Percentiles rank a stretch among this genome's conserved stretches.
phyloP scores from a whole-genome alignment of 2,888 invertebrate genomes.

The Acronicta alni region DNA sequence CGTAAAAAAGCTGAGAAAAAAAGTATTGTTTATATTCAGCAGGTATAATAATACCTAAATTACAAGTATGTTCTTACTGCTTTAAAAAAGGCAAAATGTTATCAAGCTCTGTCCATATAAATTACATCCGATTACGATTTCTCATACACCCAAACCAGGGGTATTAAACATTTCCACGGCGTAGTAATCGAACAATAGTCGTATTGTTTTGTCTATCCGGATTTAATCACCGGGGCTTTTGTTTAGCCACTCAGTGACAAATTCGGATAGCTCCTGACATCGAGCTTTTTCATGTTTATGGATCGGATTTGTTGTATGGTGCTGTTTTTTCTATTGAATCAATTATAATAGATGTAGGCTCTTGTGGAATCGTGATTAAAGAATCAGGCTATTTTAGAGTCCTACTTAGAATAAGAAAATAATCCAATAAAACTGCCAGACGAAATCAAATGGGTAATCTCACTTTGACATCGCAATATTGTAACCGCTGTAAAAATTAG shows the following conservation, averaged over 20 bases:
- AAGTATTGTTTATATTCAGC: not conserved
- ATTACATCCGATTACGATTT: constrained; percentile 14
- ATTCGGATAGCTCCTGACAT: constrained; percentile 55
- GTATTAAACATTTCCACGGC: constrained; percentile 33
- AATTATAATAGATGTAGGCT: no score
- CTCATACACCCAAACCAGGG: constrained; percentile 50
- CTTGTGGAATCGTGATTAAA: no score
- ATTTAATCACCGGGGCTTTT: constrained; percentile 70
- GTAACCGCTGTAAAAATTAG: no score
- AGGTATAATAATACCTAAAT: no score
- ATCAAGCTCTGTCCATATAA: not conserved
- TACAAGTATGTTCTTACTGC: no score
- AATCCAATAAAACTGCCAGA: no score
- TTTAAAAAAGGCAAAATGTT: not conserved
- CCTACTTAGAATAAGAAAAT: no score
- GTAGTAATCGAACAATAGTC: constrained; percentile 55
- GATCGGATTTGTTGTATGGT: constrained; percentile 30
- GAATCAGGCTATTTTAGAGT: no score
- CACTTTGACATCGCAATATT: no score
- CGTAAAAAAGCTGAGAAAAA: not conserved
- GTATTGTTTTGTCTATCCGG: constrained; percentile 65
- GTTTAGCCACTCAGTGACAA: constrained; percentile 71
- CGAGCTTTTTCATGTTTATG: constrained; percentile 51
- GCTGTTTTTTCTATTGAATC: constrained; percentile 1
- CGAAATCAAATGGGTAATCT: no score